Percentiles rank a stretch among this genome's conserved stretches.
phyloP scores from a whole-genome alignment of 1,140 invertebrate genomes.

The Bombus consobrinus region DNA sequence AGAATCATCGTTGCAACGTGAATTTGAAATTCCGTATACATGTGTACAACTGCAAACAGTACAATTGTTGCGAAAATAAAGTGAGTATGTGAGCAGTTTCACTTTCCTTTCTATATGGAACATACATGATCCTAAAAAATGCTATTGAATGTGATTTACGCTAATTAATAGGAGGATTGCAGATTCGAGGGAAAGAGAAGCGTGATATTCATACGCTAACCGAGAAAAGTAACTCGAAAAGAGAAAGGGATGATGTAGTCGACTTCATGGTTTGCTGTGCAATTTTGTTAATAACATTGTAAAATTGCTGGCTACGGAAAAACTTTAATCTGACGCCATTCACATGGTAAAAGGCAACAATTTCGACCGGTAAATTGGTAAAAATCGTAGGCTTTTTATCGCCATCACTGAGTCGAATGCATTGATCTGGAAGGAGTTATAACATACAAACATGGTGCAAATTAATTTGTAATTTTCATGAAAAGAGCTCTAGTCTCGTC shows the following conservation, averaged over 20 bases:
- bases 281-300: conserved; percentile 3
- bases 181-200: not conserved
- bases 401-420: not conserved
- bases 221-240: not conserved
- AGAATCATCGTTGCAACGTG: not conserved
- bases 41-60: not conserved
- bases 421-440: not conserved
- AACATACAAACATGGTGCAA: not conserved
- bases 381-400: not conserved
- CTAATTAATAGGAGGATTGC: not conserved
- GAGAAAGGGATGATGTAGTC: not conserved
- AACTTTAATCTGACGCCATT: not conserved
- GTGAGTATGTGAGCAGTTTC: not conserved
- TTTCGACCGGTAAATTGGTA: not conserved
- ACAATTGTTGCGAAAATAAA: not conserved
- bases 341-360: not conserved
- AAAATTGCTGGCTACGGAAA: not conserved
- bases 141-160: not conserved
- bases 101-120: not conserved
- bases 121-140: not conserved
- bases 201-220: not conserved
- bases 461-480: not conserved
- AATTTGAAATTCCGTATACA: not conserved
- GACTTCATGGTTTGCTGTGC: not conserved
- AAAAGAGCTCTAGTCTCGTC: not conserved